phyloP scores from a whole-genome alignment of 2,113 vertebrate species.

The Rhinoderma darwinii region DNA sequence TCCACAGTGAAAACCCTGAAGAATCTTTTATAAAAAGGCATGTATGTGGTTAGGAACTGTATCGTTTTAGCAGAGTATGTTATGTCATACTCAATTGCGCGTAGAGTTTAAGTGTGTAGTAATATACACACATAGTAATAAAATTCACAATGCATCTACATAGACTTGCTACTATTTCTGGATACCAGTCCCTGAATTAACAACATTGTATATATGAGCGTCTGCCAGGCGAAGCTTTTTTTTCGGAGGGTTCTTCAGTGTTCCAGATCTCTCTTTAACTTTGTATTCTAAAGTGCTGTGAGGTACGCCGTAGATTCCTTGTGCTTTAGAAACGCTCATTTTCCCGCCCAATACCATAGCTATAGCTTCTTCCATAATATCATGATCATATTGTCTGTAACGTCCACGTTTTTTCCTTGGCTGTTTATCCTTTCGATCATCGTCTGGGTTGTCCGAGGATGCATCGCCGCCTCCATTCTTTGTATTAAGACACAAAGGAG shows the following conservation, averaged over 20 bases:
- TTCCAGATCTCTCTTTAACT: constrained; percentile 98
- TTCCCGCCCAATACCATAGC: constrained; percentile 96
- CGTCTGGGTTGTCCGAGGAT: constrained; percentile 83
- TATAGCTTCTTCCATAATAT: constrained; percentile 98
- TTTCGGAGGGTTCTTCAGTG: constrained; percentile 97
- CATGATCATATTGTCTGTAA: constrained; percentile 96
- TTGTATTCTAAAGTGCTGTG: constrained; percentile 99
- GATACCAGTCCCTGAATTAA: constrained; percentile 94
- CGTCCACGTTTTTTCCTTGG: constrained; percentile 97
- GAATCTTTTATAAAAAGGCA: constrained; percentile 91
- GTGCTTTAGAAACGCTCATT: constrained; percentile 99
- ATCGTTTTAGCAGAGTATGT: constrained; percentile 83
- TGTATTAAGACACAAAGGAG: constrained; percentile 89
- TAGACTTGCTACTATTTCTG: constrained; percentile 85
- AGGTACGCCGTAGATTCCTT: constrained; percentile 97
- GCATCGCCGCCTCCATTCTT: constrained; percentile 88
- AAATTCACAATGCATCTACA: constrained; percentile 85
- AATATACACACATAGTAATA: constrained; percentile 69
- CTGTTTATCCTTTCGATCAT: constrained; percentile 93
- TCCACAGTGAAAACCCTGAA: constrained; percentile 99
- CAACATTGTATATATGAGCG: constrained; percentile 83
- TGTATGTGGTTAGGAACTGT: constrained; percentile 93
- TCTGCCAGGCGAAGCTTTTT: constrained; percentile 90
- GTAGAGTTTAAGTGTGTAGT: constrained; percentile 51
- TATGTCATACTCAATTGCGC: constrained; percentile 67